A percentile compares a stretch with the other conserved stretches of the same genome.
Evolutionary conservation across 2,797 vertebrate genomes (phyloP).

Genomic region (Bovichtus variegatus): DNA sequence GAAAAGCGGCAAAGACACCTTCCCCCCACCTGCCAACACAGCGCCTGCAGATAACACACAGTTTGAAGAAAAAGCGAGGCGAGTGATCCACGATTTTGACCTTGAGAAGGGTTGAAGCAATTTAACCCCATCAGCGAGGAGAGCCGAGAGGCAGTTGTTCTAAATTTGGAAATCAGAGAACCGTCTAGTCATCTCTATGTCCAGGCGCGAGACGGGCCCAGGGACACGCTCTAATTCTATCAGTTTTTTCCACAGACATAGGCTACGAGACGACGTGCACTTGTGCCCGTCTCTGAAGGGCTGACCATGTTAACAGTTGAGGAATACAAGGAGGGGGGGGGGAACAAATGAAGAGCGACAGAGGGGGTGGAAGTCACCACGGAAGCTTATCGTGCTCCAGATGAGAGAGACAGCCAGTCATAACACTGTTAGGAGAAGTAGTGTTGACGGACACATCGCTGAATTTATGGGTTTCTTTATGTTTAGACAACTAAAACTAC

Average conservation of each 20-base stretch:
- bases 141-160: constrained; percentile 64
- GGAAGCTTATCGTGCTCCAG: not conserved
- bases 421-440: not conserved
- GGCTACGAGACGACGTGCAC: constrained; percentile 15
- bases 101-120: constrained; percentile 65
- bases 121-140: constrained; percentile 65
- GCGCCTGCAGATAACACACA: constrained; percentile 28
- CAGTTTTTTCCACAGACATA: constrained; percentile 34
- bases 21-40: constrained; percentile 36
- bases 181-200: constrained; percentile 38
- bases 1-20: constrained; percentile 17
- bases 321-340: not conserved
- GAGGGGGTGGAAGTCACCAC: not conserved
- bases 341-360: not conserved
- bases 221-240: constrained; percentile 64
- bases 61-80: constrained; percentile 25
- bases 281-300: constrained; percentile 18
- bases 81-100: constrained; percentile 50
- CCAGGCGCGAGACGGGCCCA: constrained; percentile 48
- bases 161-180: constrained; percentile 58
- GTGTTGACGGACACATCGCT: too few species aligned
- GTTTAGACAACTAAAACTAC: too few species aligned
- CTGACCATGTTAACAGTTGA: constrained; percentile 22
- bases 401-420: not conserved
- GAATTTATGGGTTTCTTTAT: too few species aligned